Evolutionary conservation across 1,140 invertebrate species (phyloP).

Genomic region (Dolichoris vasculosae): DNA sequence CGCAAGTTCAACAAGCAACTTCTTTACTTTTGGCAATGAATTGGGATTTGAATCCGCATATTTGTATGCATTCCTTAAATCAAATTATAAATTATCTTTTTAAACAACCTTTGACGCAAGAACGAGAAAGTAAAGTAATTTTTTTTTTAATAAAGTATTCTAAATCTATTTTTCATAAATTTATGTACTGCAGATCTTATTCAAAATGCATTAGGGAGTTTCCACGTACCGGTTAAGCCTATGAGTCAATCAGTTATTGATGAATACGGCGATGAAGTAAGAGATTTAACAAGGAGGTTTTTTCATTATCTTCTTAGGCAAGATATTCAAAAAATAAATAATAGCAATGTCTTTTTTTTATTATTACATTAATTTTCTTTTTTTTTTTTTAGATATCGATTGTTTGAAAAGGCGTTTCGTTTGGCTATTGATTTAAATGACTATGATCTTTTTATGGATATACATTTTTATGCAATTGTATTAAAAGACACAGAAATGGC

Average conservation of each 20-base stretch:
- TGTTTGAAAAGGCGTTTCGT: slow-evolving; percentile 90
- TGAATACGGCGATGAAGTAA: slow-evolving; percentile 83
- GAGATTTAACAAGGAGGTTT: slow-evolving; percentile 84
- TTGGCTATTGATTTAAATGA: slow-evolving; percentile 89
- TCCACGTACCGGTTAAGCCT: slow-evolving; percentile 79
- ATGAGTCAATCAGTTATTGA: slow-evolving; percentile 81
- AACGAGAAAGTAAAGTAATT: slow-evolving; percentile 76
- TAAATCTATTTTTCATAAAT: slow-evolving; percentile 30
- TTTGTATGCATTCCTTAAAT: slow-evolving; percentile 81
- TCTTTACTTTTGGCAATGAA: slow-evolving; percentile 80
- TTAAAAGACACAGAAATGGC: slow-evolving; percentile 83
- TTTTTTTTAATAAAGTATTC: slow-evolving; percentile 2
- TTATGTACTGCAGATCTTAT: slow-evolving; percentile 74
- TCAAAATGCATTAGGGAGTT: slow-evolving; percentile 83
- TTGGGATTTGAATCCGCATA: slow-evolving; percentile 83
- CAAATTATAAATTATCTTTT: slow-evolving; percentile 84
- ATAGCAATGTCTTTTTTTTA: background rate
- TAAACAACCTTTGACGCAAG: slow-evolving; percentile 78
- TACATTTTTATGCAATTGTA: slow-evolving; percentile 85
- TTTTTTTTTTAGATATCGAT: slow-evolving; percentile 78
- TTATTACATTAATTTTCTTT: background rate
- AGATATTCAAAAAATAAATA: slow-evolving; percentile 27
- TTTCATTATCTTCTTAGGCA: slow-evolving; percentile 86
- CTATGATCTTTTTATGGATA: slow-evolving; percentile 89
- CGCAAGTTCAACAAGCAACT: slow-evolving; percentile 81